Evolutionary conservation across 1,140 invertebrate genomes (phyloP).

Genomic region (Mylabris phalerata): DNA sequence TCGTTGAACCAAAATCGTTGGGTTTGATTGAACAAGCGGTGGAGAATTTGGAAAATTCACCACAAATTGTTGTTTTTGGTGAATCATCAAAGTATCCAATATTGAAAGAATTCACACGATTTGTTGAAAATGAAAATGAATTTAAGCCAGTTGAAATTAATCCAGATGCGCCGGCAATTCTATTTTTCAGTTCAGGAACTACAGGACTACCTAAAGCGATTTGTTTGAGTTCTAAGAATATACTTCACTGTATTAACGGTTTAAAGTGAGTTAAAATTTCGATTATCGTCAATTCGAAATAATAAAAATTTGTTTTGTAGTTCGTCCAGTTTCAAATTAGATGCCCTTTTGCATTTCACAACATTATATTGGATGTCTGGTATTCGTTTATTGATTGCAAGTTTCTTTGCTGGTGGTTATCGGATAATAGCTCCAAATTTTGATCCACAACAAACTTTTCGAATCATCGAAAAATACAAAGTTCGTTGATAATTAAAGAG

Average conservation of each 20-base stretch:
- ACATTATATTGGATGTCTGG: constrained; percentile 6
- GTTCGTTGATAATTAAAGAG: neutral
- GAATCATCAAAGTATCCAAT: constrained; percentile 5
- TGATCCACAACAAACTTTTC: neutral
- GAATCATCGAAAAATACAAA: constrained; percentile 7
- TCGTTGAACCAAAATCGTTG: constrained; percentile 22
- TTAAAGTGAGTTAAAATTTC: too few relatives aligned
- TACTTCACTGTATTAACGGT: too few relatives aligned
- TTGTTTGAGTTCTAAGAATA: neutral
- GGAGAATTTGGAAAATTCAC: constrained; percentile 1
- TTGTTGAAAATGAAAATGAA: constrained; percentile 18
- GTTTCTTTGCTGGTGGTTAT: neutral
- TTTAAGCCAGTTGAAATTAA: constrained; percentile 27
- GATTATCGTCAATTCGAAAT: constrained; percentile 15
- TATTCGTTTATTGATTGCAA: neutral
- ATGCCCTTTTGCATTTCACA: constrained; percentile 1
- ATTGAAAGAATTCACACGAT: constrained; percentile 22
- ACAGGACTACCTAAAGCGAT: constrained; percentile 66
- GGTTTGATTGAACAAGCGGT: constrained; percentile 13
- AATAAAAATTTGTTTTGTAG: too few relatives aligned
- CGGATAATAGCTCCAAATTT: neutral
- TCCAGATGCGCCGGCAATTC: constrained; percentile 28
- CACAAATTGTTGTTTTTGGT: constrained; percentile 24
- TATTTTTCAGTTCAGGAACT: constrained; percentile 59
- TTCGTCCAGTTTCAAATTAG: too few relatives aligned